Conservation (phyloP, 2,113 vertebrate species). For the Pholis gunnellus region DNA sequence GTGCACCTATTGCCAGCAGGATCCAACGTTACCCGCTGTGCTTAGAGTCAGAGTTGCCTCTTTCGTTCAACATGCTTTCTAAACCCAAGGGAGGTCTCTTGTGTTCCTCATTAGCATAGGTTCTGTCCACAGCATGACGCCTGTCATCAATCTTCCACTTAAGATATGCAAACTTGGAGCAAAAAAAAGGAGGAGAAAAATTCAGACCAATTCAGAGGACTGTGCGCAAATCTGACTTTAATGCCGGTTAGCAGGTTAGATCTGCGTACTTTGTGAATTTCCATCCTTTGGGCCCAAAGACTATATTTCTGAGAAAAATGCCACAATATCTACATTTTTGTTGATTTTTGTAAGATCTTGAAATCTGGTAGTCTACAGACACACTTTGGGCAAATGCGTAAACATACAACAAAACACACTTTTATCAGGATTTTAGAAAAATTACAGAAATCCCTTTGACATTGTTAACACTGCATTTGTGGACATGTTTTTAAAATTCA, state of each 20-base stretch:
- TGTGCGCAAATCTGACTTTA: background rate
- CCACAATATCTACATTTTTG: no score
- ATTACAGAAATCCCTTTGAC: no score
- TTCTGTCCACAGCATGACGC: conserved; percentile 56
- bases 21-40: conserved; percentile 10
- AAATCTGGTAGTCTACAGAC: no score
- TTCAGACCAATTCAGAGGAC: background rate
- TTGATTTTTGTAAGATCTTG: no score
- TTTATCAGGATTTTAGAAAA: no score
- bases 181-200: conserved; percentile 1
- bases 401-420: no score
- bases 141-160: conserved; percentile 74
- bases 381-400: no score
- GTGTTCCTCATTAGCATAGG: conserved; percentile 74
- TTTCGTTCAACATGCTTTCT: conserved; percentile 44
- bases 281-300: background rate
- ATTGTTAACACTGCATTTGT: no score
- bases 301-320: no score
- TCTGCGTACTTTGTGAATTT: background rate
- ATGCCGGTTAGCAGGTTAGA: background rate
- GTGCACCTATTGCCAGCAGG: background rate
- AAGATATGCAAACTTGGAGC: conserved; percentile 58
- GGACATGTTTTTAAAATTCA: background rate
- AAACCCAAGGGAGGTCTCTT: conserved; percentile 60
- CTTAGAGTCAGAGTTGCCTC: conserved; percentile 29